phyloP scores from a whole-genome alignment of 2,797 vertebrate genomes.

The Kryptolebias ocellatus region DNA sequence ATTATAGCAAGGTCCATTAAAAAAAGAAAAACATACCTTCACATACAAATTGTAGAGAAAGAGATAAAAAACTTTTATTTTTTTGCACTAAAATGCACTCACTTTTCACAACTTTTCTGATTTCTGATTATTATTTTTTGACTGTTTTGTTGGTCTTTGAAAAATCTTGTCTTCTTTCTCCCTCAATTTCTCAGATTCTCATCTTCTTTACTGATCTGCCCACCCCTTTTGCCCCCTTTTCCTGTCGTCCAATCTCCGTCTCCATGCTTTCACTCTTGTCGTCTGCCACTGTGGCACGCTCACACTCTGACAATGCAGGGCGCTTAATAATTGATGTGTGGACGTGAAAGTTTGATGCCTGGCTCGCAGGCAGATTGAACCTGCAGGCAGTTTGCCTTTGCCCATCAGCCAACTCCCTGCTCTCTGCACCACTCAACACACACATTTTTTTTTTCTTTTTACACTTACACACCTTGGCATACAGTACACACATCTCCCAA shows the following conservation, averaged over 20 bases:
- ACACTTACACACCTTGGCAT: conserved; percentile 42
- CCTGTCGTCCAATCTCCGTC: conserved; percentile 29
- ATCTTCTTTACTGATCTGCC: conserved; percentile 18
- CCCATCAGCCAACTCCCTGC: conserved; percentile 75
- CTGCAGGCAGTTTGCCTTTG: conserved; percentile 75
- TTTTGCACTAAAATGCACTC: neutral
- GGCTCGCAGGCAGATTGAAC: conserved; percentile 83
- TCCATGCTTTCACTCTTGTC: conserved; percentile 62
- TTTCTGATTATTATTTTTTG: neutral
- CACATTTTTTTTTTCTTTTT: conserved; percentile 14
- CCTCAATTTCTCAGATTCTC: conserved; percentile 27
- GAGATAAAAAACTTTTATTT: too few species aligned
- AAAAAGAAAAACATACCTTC: too few species aligned
- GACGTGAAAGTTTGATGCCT: conserved; percentile 84
- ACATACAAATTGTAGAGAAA: too few species aligned
- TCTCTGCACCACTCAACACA: conserved; percentile 59
- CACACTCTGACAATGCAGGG: conserved; percentile 71
- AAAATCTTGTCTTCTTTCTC: conserved; percentile 15
- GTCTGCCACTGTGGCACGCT: conserved; percentile 73
- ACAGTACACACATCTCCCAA: conserved; percentile 64
- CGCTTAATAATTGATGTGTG: conserved; percentile 82
- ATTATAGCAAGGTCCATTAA: too few species aligned
- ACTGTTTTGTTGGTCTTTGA: neutral
- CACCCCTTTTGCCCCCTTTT: conserved; percentile 5
- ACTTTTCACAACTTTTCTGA: neutral